These are phyloP conservation scores for Lepetodrilus schrolli DNA, from an alignment of 2,888 invertebrate species.

Conservation along the genomic window DNA sequence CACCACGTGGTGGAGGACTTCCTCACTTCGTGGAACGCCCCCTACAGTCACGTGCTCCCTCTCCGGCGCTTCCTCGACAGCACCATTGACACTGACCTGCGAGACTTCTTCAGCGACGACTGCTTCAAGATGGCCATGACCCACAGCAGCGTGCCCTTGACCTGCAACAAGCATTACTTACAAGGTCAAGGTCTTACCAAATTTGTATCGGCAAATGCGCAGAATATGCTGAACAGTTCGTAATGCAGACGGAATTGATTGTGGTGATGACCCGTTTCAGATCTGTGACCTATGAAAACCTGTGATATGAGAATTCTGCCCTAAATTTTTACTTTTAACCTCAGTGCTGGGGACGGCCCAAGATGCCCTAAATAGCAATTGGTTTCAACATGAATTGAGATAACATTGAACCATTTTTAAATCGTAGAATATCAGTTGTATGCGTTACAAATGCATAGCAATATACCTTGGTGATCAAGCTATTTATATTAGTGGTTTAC, in stretches of 20 bases:
- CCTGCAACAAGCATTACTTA: constrained; percentile 60
- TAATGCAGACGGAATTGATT: not conserved
- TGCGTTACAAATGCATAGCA: too few relatives aligned
- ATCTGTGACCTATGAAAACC: not conserved
- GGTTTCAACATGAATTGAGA: too few relatives aligned
- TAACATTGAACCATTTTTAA: too few relatives aligned
- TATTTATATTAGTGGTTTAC: too few relatives aligned
- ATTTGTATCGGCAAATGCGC: constrained; percentile 35
- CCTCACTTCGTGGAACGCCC: constrained; percentile 75
- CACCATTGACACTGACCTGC: constrained; percentile 63
- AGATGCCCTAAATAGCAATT: too few relatives aligned
- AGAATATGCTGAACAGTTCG: not conserved
- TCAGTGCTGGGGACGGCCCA: too few relatives aligned
- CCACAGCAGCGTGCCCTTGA: constrained; percentile 52
- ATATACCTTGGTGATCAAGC: too few relatives aligned
- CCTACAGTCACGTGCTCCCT: constrained; percentile 73
- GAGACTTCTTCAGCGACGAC: constrained; percentile 66
- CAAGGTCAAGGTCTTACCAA: constrained; percentile 57
- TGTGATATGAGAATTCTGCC: constrained; percentile 23
- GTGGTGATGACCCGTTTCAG: not conserved
- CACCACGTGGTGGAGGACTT: constrained; percentile 77
- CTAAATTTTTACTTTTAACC: not conserved
- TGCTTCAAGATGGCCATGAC: constrained; percentile 72
- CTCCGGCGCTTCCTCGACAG: constrained; percentile 70
- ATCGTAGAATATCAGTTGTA: too few relatives aligned